phyloP scores from a whole-genome alignment of 2,797 vertebrate genomes.

The Pipistrellus kuhlii region DNA sequence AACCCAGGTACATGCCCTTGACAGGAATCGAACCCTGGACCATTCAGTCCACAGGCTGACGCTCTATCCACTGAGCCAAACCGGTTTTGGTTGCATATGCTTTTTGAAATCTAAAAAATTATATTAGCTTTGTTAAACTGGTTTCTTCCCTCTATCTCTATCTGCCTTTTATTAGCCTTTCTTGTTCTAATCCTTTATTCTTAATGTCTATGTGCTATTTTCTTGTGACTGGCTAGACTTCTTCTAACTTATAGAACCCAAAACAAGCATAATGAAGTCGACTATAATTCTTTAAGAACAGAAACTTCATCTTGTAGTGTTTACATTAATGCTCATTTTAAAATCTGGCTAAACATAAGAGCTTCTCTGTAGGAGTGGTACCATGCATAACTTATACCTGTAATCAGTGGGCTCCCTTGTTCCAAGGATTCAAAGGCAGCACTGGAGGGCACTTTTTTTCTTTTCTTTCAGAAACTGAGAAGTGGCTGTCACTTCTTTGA shows the following conservation, averaged over 20 bases:
- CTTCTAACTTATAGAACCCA: neutral
- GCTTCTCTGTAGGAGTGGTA: neutral
- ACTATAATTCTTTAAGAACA: constrained; percentile 34
- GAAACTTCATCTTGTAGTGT: neutral
- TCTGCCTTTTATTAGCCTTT: constrained; percentile 21
- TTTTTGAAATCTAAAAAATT: constrained; percentile 42
- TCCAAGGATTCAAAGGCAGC: constrained; percentile 16
- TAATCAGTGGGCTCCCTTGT: neutral
- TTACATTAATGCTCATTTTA: constrained; percentile 31
- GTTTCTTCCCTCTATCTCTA: constrained; percentile 7
- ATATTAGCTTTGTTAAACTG: neutral
- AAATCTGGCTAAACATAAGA: neutral
- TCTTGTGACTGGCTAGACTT: neutral
- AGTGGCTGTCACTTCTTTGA: neutral
- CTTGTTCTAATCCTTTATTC: constrained; percentile 34
- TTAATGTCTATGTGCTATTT: neutral
- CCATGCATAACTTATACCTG: neutral
- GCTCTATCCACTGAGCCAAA: too few species aligned
- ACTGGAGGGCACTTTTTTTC: neutral
- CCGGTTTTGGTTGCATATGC: neutral
- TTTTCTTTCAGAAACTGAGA: neutral
- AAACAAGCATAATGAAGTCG: neutral
- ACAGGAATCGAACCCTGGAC: too few species aligned
- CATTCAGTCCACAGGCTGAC: too few species aligned
- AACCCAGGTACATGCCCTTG: too few species aligned